A percentile compares a stretch with the other conserved stretches of the same genome.
Evolutionary conservation across 2,888 invertebrate species (phyloP).

Genomic region (Eurytoma californica): DNA sequence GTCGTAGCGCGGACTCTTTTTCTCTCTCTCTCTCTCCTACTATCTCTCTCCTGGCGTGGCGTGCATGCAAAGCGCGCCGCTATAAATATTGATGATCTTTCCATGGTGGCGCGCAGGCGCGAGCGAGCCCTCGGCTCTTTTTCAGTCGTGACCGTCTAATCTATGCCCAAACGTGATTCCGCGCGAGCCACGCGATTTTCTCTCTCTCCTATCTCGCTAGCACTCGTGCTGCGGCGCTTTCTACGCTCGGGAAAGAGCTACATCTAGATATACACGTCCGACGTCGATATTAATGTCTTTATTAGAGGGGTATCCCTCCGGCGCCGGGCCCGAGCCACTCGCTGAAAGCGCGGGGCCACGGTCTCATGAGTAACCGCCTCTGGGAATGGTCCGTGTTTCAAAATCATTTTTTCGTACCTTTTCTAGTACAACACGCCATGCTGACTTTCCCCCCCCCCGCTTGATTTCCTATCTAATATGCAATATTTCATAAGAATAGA

Average conservation of each 20-base stretch:
- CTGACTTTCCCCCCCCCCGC: not conserved
- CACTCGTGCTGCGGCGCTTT: conserved; percentile 38
- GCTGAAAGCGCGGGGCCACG: conserved; percentile 39
- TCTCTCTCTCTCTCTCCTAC: not conserved
- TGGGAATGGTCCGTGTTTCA: conserved; percentile 48
- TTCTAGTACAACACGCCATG: conserved; percentile 1
- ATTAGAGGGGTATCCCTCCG: conserved; percentile 62
- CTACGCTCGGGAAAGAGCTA: conserved; percentile 49
- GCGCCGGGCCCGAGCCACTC: conserved; percentile 15
- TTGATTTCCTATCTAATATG: conserved; percentile 41
- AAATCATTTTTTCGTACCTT: conserved; percentile 36
- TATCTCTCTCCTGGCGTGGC: conserved; percentile 20
- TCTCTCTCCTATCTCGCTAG: conserved; percentile 16
- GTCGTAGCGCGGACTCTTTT: conserved; percentile 50
- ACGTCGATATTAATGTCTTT: conserved; percentile 73
- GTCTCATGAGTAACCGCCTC: conserved; percentile 37
- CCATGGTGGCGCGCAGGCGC: not conserved
- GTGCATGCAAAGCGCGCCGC: conserved; percentile 52
- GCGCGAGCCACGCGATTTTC: conserved; percentile 15
- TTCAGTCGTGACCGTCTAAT: conserved; percentile 71
- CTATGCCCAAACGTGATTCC: conserved; percentile 64
- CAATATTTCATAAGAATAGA: conserved; percentile 34
- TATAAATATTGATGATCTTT: conserved; percentile 68
- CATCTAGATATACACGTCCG: conserved; percentile 65
- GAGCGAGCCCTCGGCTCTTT: conserved; percentile 44